Conservation (phyloP, 2,888 invertebrate genomes). For the Ypsolopha sequella region DNA sequence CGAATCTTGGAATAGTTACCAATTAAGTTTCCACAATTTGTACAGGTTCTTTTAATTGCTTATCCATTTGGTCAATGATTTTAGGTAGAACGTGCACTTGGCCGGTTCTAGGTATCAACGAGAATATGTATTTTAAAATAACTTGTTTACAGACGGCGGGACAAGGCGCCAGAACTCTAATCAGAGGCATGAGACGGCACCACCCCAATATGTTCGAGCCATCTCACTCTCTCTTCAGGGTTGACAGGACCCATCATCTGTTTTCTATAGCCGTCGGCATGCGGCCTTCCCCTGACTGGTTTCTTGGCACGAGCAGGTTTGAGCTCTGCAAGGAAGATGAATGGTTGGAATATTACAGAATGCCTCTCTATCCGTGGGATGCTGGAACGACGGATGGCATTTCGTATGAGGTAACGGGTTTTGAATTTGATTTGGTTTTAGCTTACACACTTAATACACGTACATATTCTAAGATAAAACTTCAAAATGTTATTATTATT, state of each 20-base stretch:
- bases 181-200: constrained; percentile 45
- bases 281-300: constrained; percentile 61
- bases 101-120: too few relatives aligned
- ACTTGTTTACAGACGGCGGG: constrained; percentile 32
- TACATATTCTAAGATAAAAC: too few relatives aligned
- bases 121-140: not conserved
- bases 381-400: constrained; percentile 54
- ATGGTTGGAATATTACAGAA: constrained; percentile 32
- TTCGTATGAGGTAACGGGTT: constrained; percentile 42
- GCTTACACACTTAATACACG: too few relatives aligned
- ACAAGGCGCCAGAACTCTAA: constrained; percentile 40
- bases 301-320: constrained; percentile 46
- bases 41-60: too few relatives aligned
- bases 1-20: too few relatives aligned
- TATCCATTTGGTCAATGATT: too few relatives aligned
- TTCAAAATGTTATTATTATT: too few relatives aligned
- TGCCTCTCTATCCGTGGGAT: constrained; percentile 55
- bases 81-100: too few relatives aligned
- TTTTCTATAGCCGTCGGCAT: constrained; percentile 51
- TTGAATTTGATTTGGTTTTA: too few relatives aligned
- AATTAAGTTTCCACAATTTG: too few relatives aligned
- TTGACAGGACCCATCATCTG: constrained; percentile 47
- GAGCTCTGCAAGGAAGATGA: constrained; percentile 43
- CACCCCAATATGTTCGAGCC: constrained; percentile 52
- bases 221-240: constrained; percentile 50